Percentiles rank a stretch among this genome's conserved stretches.
These are phyloP conservation scores for Gavialis gangeticus DNA, from an alignment of 2,113 vertebrate species.

Conservation along the genomic window DNA sequence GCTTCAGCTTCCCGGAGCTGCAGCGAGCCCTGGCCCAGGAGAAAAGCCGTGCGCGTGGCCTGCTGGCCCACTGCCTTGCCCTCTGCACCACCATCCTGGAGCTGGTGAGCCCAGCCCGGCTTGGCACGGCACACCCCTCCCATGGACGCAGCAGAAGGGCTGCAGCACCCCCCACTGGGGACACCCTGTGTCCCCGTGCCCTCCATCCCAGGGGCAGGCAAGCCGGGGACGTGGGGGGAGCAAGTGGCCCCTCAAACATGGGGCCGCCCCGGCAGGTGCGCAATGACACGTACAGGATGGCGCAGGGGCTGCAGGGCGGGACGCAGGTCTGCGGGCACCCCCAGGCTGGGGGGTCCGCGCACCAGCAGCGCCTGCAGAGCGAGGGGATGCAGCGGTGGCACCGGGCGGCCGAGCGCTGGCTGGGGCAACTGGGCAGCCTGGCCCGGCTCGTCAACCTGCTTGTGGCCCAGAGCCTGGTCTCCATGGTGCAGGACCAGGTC, in stretches of 20 bases:
- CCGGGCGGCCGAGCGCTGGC: conserved; percentile 55
- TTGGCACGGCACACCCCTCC: too few relatives aligned
- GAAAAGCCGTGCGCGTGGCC: conserved; percentile 42
- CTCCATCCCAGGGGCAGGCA: not conserved
- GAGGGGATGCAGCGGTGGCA: conserved; percentile 66
- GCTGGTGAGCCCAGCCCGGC: conserved; percentile 69
- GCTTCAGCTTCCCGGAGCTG: conserved; percentile 79
- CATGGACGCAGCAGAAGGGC: too few relatives aligned
- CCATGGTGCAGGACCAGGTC: conserved; percentile 70
- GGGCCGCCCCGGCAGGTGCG: conserved; percentile 75
- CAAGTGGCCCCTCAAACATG: not conserved
- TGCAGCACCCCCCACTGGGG: not conserved
- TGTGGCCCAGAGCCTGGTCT: conserved; percentile 80
- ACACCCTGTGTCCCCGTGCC: not conserved
- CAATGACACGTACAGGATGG: conserved; percentile 74
- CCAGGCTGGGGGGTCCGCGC: conserved; percentile 54
- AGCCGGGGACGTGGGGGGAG: not conserved
- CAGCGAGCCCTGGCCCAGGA: conserved; percentile 51
- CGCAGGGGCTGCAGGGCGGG: conserved; percentile 74
- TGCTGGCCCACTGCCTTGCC: conserved; percentile 74
- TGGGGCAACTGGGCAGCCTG: conserved; percentile 77
- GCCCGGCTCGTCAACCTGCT: conserved; percentile 80
- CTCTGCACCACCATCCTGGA: conserved; percentile 68
- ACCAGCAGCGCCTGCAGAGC: conserved; percentile 61
- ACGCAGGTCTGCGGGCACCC: conserved; percentile 50